Conservation (phyloP, 2,797 vertebrate genomes). For the Potorous gilbertii region DNA sequence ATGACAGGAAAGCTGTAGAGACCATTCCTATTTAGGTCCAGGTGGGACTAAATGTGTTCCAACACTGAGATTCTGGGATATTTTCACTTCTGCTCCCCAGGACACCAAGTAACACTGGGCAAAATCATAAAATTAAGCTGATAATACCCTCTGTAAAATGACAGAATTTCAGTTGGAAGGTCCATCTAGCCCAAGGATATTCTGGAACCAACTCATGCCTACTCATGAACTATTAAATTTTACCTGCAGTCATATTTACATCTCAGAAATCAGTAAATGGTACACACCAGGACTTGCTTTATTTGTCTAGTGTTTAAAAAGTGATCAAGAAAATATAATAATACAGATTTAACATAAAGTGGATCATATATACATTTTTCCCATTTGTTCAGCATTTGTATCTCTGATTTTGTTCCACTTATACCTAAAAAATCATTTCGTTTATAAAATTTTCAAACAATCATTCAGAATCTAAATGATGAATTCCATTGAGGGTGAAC, state of each 20-base stretch:
- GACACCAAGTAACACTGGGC: background rate
- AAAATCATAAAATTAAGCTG: background rate
- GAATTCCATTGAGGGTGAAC: background rate
- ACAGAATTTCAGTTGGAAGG: background rate
- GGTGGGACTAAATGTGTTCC: background rate
- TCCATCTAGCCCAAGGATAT: background rate
- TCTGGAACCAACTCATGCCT: background rate
- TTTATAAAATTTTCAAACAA: background rate
- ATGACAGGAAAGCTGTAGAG: background rate
- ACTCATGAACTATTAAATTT: background rate
- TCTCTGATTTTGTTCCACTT: background rate
- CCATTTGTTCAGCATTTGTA: background rate
- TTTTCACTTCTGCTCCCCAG: background rate
- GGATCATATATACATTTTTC: background rate
- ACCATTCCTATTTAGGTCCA: background rate
- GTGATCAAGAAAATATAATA: background rate
- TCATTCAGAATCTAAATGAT: background rate
- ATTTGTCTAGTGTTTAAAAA: background rate
- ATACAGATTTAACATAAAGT: background rate
- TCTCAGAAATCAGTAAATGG: background rate
- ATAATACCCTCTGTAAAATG: background rate
- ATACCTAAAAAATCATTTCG: background rate
- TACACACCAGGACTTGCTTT: background rate
- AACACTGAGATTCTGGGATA: background rate
- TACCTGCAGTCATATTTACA: background rate